These are phyloP conservation scores for Cotesia typhae DNA, from an alignment of 1,140 invertebrate species.

Conservation along the genomic window DNA sequence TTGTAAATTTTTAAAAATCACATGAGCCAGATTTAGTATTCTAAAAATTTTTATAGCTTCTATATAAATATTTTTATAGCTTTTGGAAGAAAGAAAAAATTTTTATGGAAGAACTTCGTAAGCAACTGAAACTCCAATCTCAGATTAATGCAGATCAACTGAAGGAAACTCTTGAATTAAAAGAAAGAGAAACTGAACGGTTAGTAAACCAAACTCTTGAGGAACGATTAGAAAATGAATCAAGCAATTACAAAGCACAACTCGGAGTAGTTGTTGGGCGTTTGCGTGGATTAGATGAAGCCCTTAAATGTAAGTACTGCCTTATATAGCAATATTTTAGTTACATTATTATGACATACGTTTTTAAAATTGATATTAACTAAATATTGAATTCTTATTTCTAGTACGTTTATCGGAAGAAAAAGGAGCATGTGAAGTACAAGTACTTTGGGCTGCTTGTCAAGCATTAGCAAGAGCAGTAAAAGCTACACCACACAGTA, in stretches of 20 bases:
- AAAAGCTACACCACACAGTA: slow-evolving; percentile 68
- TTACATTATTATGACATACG: background rate
- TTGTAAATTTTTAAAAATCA: too few species aligned
- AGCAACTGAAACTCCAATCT: slow-evolving; percentile 80
- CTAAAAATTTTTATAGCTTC: background rate
- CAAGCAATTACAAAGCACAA: slow-evolving; percentile 77
- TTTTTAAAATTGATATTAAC: background rate
- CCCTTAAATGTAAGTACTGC: slow-evolving; percentile 80
- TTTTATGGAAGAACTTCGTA: slow-evolving; percentile 78
- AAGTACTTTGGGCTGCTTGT: slow-evolving; percentile 91
- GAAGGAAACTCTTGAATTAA: slow-evolving; percentile 75
- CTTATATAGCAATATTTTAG: slow-evolving; percentile 12
- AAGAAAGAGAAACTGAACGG: slow-evolving; percentile 75
- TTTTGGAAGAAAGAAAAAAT: slow-evolving; percentile 72
- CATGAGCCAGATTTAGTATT: background rate
- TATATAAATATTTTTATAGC: slow-evolving; percentile 59
- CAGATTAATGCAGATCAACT: slow-evolving; percentile 87
- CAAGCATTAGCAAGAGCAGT: slow-evolving; percentile 83
- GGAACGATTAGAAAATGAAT: slow-evolving; percentile 76
- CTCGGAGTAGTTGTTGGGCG: slow-evolving; percentile 83
- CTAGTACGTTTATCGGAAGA: slow-evolving; percentile 82
- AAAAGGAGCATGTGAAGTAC: slow-evolving; percentile 79
- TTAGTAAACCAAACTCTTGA: slow-evolving; percentile 72
- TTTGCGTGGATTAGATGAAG: slow-evolving; percentile 86
- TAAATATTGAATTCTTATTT: slow-evolving; percentile 3